Conservation (phyloP, 2,113 vertebrate species). For the Aepyceros melampus region DNA sequence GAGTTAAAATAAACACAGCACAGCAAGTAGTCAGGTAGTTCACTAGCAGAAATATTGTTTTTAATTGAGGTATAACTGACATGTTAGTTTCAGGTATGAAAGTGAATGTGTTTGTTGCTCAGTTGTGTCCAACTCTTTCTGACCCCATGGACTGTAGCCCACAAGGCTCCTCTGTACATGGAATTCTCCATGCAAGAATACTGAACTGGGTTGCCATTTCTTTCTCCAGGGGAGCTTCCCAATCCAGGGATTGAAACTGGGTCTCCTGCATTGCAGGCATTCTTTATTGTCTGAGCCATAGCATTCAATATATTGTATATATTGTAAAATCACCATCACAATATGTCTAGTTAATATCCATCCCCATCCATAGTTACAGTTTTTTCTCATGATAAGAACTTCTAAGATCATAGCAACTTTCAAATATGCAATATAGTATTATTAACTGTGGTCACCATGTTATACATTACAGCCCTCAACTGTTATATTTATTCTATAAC, state of each 20-base stretch:
- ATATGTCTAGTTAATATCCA: neutral
- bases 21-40: neutral
- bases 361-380: neutral
- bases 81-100: neutral
- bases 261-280: neutral
- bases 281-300: neutral
- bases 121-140: neutral
- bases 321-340: neutral
- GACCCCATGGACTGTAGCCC: neutral
- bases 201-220: neutral
- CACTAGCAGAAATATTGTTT: neutral
- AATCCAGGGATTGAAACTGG: neutral
- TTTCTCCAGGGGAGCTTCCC: neutral
- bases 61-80: neutral
- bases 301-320: neutral
- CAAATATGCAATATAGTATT: neutral
- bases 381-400: neutral
- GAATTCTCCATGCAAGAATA: neutral
- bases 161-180: neutral
- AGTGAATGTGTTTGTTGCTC: neutral
- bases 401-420: neutral
- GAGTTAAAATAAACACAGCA: neutral
- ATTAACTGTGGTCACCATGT: neutral
- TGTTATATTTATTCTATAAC: neutral
- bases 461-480: too few relatives aligned